Base-by-base conservation (phyloP, 2,113 vertebrate species). In the Redunca redunca region DNA sequence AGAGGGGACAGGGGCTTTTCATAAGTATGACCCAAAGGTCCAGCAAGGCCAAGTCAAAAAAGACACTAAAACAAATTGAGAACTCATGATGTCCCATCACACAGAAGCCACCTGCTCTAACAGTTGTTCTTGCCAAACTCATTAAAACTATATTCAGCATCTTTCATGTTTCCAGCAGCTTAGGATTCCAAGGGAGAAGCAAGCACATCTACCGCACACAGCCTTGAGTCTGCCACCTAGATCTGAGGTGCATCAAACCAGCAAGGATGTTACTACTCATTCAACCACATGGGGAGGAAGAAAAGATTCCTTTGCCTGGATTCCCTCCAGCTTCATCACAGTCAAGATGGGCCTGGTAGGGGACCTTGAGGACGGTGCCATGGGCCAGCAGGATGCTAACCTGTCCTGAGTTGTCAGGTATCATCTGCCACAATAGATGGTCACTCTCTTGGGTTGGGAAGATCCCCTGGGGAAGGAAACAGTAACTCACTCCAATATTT, bases 71-170 rank as follows among this genome's bases (percentile, higher is more conserved):
- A 87, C 86, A 57, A n/a, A 55, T 6, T 14, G 13, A 80, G 94
- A 80, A 33, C 36, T 77, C 11, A 33, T 6, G 85, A 52, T 60
- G 57, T 88, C 88, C 87, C 78, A 36, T 26, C 48, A 50, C 43
- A 16, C 81, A 46, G 67, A 74, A 50, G 92, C 77, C 96, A 94
- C 95, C 89, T 92, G 92, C 93, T 95, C 43, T 13, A 52, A 95
- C 21, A 46, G 90, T 52, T 48, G 95, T 43, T 81, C 21, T 52
- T 30, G 80, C 87, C 78, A 97, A 97, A 53, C 52, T 93, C 97
- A 94, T 48, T 91, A 43, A 83, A 94, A 88, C 10, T 16, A 36
- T 2, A 5, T 36, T 30, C 9, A 25, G 86, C 26, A 28, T 62
- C 84, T 82, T 88, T 92, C 78, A 43, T 74, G 71, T 81, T 62